phyloP scores from a whole-genome alignment of 2,797 vertebrate genomes.

The Notoglanidium macrostoma region DNA sequence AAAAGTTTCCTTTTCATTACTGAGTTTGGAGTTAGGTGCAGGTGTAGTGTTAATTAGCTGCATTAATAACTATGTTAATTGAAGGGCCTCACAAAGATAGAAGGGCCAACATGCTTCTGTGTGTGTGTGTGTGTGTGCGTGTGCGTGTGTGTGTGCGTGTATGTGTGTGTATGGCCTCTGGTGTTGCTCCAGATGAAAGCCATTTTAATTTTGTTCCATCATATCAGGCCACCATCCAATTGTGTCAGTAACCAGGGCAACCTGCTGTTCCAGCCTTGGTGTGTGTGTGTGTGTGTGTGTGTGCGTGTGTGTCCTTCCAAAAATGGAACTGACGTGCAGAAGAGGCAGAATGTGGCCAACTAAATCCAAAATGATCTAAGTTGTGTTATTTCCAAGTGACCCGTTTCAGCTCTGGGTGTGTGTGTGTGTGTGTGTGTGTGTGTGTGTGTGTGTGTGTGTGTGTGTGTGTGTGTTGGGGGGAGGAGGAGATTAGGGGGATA shows the following conservation, averaged over 20 bases:
- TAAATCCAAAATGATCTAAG: conserved; percentile 54
- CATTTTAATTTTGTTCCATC: conserved; percentile 76
- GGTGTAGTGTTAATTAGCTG: no score
- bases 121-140: not conserved
- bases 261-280: conserved; percentile 45
- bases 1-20: no score
- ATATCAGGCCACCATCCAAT: conserved; percentile 73
- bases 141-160: conserved; percentile 1
- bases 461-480: conserved; percentile 9
- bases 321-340: conserved; percentile 39
- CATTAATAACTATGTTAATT: no score
- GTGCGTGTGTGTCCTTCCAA: conserved; percentile 34
- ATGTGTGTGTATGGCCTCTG: conserved; percentile 52
- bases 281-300: conserved; percentile 26
- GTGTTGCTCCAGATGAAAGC: conserved; percentile 70
- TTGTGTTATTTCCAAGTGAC: conserved; percentile 55
- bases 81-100: no score
- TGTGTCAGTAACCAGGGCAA: conserved; percentile 67
- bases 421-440: conserved; percentile 41
- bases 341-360: conserved; percentile 41
- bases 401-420: conserved; percentile 36
- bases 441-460: conserved; percentile 36
- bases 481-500: not conserved
- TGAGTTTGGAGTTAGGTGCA: no score
- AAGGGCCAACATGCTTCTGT: not conserved